Base-by-base conservation (phyloP, 2,113 vertebrate genomes). In the Lamprologus tigripictilis region DNA sequence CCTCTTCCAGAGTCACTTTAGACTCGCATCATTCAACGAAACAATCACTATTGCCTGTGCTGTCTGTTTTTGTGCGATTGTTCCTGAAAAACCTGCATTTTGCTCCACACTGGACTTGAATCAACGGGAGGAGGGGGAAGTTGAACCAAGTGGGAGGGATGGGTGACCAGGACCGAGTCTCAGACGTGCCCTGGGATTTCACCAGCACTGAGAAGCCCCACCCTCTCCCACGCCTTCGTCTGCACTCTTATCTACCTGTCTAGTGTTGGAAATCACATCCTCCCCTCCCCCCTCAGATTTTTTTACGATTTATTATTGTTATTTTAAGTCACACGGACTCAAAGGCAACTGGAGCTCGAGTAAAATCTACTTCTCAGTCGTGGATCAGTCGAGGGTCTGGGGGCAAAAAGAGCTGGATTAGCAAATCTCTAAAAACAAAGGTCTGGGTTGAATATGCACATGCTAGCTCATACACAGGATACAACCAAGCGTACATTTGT, bases 371-470 rank as follows among this genome's bases (percentile, higher is more conserved):
- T 90, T 94, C 86, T 93, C 90, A 95, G 93, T 95, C 93, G 92
- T 86, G 82, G 92, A 93, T 90, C 80, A 86, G 93, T 88, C 82
- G 26, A 80, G 84, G 88, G 76, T 89, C 73, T 42, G 90, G 88
- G 85, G 85, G 4, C 81, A 83, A 51, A 68, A 91, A 89, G 71
- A 84, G 88, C 76, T 81, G 84, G 90, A 91, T 88, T 85, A 81
- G 88, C 90, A 93, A 90, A 93, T 92, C 42, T 90, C 53, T 88
- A 86, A 90, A 88, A 51, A 55, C 42, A 58, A 94, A 96, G 97
- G 96, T 97, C 97, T 97, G 97, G 97, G 98, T 97, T 95, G 90
- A 96, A 95, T 96, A 96, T 96, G 96, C 96, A 96, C 96, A 96
- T 93, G 91, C 95, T 95, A 93, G 95, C 91, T 95, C 88, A 91